A percentile compares a stretch with the other conserved stretches of the same genome.
phyloP scores from a whole-genome alignment of 1,140 invertebrate genomes.

The Tetramorium alpestre region DNA sequence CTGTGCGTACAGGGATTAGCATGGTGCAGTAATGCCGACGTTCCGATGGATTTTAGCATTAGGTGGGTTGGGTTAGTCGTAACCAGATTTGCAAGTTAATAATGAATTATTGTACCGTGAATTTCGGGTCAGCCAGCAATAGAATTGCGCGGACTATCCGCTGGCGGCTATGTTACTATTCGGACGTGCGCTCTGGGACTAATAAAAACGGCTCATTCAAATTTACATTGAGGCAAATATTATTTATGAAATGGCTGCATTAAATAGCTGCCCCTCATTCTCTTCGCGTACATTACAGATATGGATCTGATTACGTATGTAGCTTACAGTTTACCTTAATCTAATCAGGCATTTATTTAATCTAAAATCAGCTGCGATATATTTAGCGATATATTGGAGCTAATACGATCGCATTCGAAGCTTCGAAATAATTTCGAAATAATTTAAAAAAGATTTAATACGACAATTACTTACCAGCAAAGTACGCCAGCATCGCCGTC shows the following conservation, averaged over 20 bases:
- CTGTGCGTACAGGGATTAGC: conserved; percentile 46
- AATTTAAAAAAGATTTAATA: conserved; percentile 22
- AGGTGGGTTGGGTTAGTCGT: conserved; percentile 54
- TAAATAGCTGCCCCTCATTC: conserved; percentile 20
- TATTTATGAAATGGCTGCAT: conserved; percentile 41
- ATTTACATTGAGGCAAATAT: conserved; percentile 45
- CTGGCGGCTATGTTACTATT: conserved; percentile 24
- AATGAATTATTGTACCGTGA: conserved; percentile 73
- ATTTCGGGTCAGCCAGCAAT: conserved; percentile 69
- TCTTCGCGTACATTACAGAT: conserved; percentile 3
- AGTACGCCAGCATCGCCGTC: conserved; percentile 96
- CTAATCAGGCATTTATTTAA: background rate
- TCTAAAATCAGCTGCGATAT: background rate
- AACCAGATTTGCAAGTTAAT: conserved; percentile 72
- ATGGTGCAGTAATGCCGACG: conserved; percentile 61
- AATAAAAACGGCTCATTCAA: conserved; percentile 52
- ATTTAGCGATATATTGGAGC: background rate
- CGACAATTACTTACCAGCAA: conserved; percentile 92
- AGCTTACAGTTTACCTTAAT: background rate
- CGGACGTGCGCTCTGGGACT: conserved; percentile 49
- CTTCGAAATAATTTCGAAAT: too few species aligned
- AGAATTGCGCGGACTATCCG: conserved; percentile 63
- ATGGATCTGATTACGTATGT: background rate
- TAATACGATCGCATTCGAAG: background rate
- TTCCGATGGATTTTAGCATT: conserved; percentile 65